phyloP scores from a whole-genome alignment of 2,113 vertebrate genomes.

The Herpailurus yagouaroundi region DNA sequence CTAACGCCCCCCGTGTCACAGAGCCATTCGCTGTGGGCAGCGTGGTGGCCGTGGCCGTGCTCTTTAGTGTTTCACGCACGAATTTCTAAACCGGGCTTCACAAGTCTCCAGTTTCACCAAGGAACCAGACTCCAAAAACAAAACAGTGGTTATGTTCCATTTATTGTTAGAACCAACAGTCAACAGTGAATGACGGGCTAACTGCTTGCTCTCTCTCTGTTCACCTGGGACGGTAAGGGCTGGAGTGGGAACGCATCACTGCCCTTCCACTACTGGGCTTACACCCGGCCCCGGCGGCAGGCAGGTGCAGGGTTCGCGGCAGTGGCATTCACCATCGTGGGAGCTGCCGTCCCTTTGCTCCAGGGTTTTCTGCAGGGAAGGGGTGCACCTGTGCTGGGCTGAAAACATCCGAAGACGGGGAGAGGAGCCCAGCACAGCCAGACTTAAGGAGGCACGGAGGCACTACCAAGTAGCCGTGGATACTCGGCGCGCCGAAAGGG shows the following conservation, averaged over 20 bases:
- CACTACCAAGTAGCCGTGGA: not conserved
- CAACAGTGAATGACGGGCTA: conserved; percentile 23
- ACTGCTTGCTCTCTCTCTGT: not conserved
- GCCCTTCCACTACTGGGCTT: not conserved
- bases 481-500: not conserved
- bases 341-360: not conserved
- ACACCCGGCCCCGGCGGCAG: not conserved
- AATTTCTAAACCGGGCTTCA: conserved; percentile 7
- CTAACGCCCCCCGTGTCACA: not conserved
- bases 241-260: no score
- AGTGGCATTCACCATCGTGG: not conserved
- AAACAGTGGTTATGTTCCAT: conserved; percentile 56
- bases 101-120: conserved; percentile 66
- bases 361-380: not conserved
- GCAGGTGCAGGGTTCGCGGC: not conserved
- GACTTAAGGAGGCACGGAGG: not conserved
- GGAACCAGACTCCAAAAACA: conserved; percentile 70
- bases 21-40: not conserved
- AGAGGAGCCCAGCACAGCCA: not conserved
- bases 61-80: not conserved
- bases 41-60: not conserved
- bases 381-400: not conserved
- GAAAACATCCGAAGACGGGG: not conserved
- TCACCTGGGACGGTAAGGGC: not conserved
- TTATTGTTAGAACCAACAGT: conserved; percentile 60